Evolutionary conservation across 1,140 invertebrate genomes (phyloP), one percentile per base, ranked within the genome.

Genomic region (Hyphantria cunea): DNA sequence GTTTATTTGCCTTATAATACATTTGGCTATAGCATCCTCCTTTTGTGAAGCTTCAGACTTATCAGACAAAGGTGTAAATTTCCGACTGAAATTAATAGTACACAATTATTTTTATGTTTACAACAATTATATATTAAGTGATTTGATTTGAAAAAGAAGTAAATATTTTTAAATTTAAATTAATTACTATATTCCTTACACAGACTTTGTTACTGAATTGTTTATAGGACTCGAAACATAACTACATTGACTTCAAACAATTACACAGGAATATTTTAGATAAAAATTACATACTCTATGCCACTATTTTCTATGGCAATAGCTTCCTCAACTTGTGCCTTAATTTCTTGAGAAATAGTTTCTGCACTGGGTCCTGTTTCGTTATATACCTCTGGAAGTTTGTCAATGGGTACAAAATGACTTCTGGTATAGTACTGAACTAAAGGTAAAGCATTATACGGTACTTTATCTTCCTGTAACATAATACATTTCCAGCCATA

Each of bases 351-450:
- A 6, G 85, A 76, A 37, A 91, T 70, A n/a, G 89, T 64, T 10
- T 92, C 69, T 7, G 84, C 77, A 61, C 93, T 80, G 3, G 92
- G 68, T 53, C 82, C 75, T 17, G 92, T 73, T 52, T 90, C 80
- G 49, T 92, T 72, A 71, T 94, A 95, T 72, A 78, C 86, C 10
- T 91, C 76, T 25, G 93, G 93, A 32, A 95, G 81, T 17, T 87
- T 79, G 34, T 92, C 78, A 32, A 92, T 80, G 65, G 92, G 78
- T 15, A 84, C 81, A 41, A 91, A 86, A 70, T 95, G 92, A 9
- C 95, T 97, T 82, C 93, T 92, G 7, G 96, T 97, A 44, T 94
- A 92, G 76, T 94, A 93, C 74, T 96, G 94, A 9, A 93, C 89
- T 39, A 95, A 86, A 6, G 92, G 87, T 71, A 96, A 80, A 37